Base-by-base conservation (phyloP, 2,113 vertebrate genomes). In the Piprites chloris region DNA sequence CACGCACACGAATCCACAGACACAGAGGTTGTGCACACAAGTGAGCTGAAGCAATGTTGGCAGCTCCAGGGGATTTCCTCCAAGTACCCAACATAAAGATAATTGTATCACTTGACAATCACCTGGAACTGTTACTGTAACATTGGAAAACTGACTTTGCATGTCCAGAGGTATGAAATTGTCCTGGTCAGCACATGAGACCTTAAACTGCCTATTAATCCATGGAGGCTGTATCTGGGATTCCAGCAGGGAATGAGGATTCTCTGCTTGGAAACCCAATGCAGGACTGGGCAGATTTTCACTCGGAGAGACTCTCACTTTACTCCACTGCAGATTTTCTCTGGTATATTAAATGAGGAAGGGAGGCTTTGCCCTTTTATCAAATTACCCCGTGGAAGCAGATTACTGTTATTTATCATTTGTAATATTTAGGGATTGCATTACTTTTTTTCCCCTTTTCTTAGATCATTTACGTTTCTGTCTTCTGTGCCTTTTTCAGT, bases 391-490 rank as follows among this genome's bases (percentile, higher is more conserved):
- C 0, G 0, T 50, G 27, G 44, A 75, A 67, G 58, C 17, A 75
- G 71, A 80, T 85, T 26, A 55, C 47, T 89, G 67, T 23, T 65
- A 85, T 96, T 85, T 47, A 49, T 94, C 72, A 84, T 82, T 32
- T 18, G 13, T 18, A 39, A 35, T 49, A 68, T 63, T 91, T 78
- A 50, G 5, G 9, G n/a, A 35, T 68, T 42, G 23, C 17, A 44
- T 81, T 66, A 52, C n/a, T n/a, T 46, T 81, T 80, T 89, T 89
- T 74, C 9, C 5, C 26, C 27, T 41, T 82, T 56, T 58, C 55
- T 50, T 23, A 12, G 12, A 14, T 42, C 39, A 83, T 23, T 50
- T 30, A 61, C 7, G 37, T 37, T 44, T 67, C 72, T 82, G 71
- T 19, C 62, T n/a, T 76, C 52, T 41, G 9, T n/a, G 59, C n/a